Conservation (phyloP, 2,113 vertebrate genomes). For the Paramormyrops kingsleyae region DNA sequence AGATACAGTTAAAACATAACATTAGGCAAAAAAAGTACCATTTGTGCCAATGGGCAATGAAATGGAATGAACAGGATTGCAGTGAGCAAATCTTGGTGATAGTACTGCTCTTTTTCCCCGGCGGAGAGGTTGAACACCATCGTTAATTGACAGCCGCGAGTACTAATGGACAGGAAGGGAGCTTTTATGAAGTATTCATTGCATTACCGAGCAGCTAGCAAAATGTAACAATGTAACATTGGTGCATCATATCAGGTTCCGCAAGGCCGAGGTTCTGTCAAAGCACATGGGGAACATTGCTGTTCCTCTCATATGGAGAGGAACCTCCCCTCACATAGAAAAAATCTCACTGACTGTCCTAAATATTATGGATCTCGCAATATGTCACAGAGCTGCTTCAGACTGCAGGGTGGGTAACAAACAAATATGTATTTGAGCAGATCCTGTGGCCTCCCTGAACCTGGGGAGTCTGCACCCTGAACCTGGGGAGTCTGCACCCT, state of each 20-base stretch:
- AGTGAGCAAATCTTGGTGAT: neutral
- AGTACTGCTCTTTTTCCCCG: neutral
- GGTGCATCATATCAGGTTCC: neutral
- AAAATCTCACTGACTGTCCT: neutral
- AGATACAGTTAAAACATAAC: neutral
- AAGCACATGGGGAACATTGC: neutral
- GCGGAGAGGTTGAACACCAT: neutral
- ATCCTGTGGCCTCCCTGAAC: neutral
- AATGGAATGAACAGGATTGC: neutral
- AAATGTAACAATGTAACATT: neutral
- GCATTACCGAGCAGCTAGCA: neutral
- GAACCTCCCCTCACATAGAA: neutral
- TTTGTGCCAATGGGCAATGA: neutral
- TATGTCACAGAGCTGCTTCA: neutral
- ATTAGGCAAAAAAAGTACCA: neutral
- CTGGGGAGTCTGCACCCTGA: neutral
- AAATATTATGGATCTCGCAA: neutral
- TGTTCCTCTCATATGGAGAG: neutral
- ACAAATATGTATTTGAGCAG: neutral
- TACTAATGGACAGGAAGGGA: neutral
- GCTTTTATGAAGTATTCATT: slow-evolving; percentile 9
- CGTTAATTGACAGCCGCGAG: neutral
- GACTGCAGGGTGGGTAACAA: neutral
- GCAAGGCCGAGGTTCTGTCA: neutral
- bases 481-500: neutral